Percentiles rank a stretch among this genome's conserved stretches.
Evolutionary conservation across 2,113 vertebrate species (phyloP).

Genomic region (Alectura lathami): DNA sequence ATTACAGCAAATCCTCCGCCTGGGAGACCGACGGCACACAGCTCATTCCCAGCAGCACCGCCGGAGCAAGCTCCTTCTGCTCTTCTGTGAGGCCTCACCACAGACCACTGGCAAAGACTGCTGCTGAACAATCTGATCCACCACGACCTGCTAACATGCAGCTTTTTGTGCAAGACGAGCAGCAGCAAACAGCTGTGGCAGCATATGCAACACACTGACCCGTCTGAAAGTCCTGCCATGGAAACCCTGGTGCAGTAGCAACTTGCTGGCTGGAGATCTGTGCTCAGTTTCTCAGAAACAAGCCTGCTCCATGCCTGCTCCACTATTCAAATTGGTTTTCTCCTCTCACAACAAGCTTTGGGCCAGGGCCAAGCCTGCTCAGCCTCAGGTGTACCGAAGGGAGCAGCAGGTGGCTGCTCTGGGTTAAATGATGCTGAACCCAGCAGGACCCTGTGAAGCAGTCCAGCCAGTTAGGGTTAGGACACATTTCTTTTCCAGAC

Average conservation of each 20-base stretch:
- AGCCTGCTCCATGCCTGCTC: background rate
- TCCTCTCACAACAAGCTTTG: background rate
- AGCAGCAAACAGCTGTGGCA: background rate
- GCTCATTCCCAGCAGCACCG: background rate
- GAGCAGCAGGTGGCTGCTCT: background rate
- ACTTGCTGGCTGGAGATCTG: fast-evolving
- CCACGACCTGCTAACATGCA: background rate
- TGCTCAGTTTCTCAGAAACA: background rate
- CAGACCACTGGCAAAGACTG: fast-evolving
- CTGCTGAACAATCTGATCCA: background rate
- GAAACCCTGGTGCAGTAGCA: background rate
- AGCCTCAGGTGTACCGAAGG: background rate
- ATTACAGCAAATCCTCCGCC: background rate
- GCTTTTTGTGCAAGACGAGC: background rate
- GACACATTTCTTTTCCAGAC: background rate
- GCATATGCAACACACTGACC: fast-evolving
- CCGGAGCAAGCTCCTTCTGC: background rate
- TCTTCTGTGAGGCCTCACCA: background rate
- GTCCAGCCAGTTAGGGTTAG: no score
- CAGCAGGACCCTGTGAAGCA: background rate
- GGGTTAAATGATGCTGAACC: background rate
- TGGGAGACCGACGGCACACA: background rate
- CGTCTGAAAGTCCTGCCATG: fast-evolving
- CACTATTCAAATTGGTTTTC: fast-evolving
- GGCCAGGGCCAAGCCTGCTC: background rate